These are phyloP conservation scores for Drosophila orena DNA, from an alignment of 1,140 invertebrate species.

Conservation along the genomic window DNA sequence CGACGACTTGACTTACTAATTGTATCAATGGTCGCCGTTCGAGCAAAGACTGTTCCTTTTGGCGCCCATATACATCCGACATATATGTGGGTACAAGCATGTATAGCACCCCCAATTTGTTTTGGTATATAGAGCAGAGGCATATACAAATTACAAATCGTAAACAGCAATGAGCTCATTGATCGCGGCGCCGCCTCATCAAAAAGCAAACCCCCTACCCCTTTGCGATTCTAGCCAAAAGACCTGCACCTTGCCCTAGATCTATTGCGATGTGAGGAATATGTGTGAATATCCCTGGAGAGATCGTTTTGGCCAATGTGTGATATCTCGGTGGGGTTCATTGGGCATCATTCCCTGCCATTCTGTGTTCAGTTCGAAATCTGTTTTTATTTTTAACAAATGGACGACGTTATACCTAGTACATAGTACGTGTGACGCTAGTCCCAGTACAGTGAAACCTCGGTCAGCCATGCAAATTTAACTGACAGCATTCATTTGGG, in stretches of 20 bases:
- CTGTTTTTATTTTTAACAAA: constrained; percentile 77
- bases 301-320: constrained; percentile 27
- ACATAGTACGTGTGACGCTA: constrained; percentile 44
- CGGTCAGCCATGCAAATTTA: neutral
- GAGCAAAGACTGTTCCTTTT: constrained; percentile 40
- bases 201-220: neutral
- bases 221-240: constrained; percentile 8
- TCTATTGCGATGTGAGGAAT: constrained; percentile 18
- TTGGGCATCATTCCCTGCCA: constrained; percentile 21
- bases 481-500: neutral
- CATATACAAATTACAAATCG: constrained; percentile 48
- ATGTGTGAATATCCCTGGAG: constrained; percentile 23
- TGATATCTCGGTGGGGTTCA: constrained; percentile 50
- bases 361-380: constrained; percentile 64
- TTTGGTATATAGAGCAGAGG: constrained; percentile 33
- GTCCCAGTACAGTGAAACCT: constrained; percentile 51
- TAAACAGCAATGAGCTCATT: constrained; percentile 74
- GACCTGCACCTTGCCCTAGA: constrained; percentile 47
- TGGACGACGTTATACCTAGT: constrained; percentile 54
- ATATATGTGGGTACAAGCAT: constrained; percentile 10
- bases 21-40: constrained; percentile 49
- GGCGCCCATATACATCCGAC: constrained; percentile 44
- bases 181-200: constrained; percentile 45
- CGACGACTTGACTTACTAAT: constrained; percentile 69
- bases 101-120: constrained; percentile 23